Evolutionary conservation across 1,140 invertebrate genomes (phyloP).

Genomic region (Sarcophaga peregrina): DNA sequence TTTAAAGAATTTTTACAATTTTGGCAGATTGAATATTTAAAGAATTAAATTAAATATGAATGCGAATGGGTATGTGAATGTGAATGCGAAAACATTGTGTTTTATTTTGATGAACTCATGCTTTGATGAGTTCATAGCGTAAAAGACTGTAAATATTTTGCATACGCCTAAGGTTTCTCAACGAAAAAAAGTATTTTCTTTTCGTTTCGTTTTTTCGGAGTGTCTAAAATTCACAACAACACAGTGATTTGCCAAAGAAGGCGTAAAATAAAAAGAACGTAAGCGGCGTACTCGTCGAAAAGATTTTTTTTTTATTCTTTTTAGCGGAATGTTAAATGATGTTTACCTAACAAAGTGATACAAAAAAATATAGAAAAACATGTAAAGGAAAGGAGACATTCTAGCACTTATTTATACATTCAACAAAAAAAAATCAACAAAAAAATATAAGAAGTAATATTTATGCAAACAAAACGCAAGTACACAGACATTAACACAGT

Average conservation of each 20-base stretch:
- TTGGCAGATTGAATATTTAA: no score
- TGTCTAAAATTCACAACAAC: neutral
- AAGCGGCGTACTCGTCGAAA: no score
- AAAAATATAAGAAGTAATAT: constrained; percentile 25
- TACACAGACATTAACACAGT: constrained; percentile 6
- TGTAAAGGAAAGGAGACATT: neutral
- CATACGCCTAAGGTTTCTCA: neutral
- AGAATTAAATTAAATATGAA: neutral
- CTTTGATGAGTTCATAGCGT: neutral
- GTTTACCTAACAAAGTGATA: constrained; percentile 33
- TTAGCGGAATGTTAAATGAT: constrained; percentile 27
- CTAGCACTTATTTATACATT: neutral
- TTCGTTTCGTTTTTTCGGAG: neutral
- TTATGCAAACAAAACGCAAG: constrained; percentile 13
- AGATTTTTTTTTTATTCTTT: neutral
- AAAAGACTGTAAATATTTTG: neutral
- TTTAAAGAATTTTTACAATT: neutral
- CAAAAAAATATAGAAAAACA: neutral
- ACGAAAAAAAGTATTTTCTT: neutral
- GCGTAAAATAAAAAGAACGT: no score
- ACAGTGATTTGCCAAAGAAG: neutral
- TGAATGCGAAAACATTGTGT: neutral
- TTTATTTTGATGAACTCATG: neutral
- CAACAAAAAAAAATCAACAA: neutral
- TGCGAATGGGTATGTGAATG: neutral